Base-by-base conservation (phyloP, 1,140 invertebrate genomes). In the Dolichoris vasculosae region DNA sequence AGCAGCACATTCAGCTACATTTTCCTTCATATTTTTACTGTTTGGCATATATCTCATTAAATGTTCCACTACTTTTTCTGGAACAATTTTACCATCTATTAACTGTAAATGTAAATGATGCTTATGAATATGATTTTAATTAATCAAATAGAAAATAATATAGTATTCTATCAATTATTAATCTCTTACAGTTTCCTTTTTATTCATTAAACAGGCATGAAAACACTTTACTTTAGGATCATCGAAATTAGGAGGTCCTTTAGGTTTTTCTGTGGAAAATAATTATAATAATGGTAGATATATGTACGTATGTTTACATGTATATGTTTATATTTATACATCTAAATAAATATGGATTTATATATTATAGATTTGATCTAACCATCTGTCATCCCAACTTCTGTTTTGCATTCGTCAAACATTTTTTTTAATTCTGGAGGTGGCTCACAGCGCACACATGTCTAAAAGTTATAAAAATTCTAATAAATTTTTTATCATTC, bases 151-250 rank as follows among this genome's bases (percentile, higher is more conserved):
- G 20, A 51, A 51, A 51, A 8, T 26, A 23, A 4, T 59, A 59
- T 32, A 2, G 15, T 48, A 11, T 48, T 32, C 32, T 13, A 51
- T 15, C 1, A 20, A 46, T 26, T 7, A 55, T 59, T 59, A 26
- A 59, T 59, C 0, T 55, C 67, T 73, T 26, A 82, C 80, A 11
- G 13, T 55, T 35, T 48, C 67, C 3, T 6, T 0, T 71, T 82
- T 73, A 32, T 73, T 82, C 43, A 55, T 38, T 13, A 82, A 20
- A n/a, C 80, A 82, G 17, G 80, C 67, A 32, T 71, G 30, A 20
- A 71, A 55, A 30, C 48, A 82, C 40, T 82, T 82, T 2, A 38
- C 15, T 51, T 82, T 82, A 6, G 80, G 64, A 51, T 82, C 80
- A 48, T 82, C 32, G 20, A 0, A 15, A 26, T 73, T 55, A 0